These are phyloP conservation scores for Pseudochirops cupreus DNA, from an alignment of 2,797 vertebrate genomes.

Conservation along the genomic window DNA sequence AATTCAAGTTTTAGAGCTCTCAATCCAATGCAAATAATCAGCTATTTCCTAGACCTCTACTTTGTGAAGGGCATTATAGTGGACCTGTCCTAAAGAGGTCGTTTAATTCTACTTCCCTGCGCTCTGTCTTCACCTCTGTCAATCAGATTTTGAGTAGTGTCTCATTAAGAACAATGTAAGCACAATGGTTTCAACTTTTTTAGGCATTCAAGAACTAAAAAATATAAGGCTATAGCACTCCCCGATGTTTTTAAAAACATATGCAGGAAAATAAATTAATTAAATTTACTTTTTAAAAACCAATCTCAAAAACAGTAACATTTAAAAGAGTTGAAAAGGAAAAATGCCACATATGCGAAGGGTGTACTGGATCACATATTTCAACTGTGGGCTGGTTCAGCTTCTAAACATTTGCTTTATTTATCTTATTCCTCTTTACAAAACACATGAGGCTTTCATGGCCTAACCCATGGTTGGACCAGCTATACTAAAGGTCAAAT, in stretches of 20 bases:
- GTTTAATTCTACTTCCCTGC: not conserved
- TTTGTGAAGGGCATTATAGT: not conserved
- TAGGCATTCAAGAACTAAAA: not conserved
- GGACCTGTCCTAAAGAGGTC: not conserved
- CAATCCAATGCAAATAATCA: not conserved
- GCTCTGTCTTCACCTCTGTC: not conserved
- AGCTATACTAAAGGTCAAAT: not conserved
- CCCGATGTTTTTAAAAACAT: not conserved
- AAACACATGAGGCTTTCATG: not conserved
- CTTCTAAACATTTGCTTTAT: slow-evolving; percentile 37
- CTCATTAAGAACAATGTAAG: not conserved
- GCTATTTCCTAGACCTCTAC: not conserved
- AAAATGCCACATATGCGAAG: slow-evolving; percentile 5
- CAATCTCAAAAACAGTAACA: not conserved
- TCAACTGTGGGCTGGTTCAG: slow-evolving; percentile 30
- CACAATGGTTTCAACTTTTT: not conserved
- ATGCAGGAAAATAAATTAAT: not conserved
- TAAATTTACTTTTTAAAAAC: not conserved
- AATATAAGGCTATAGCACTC: not conserved
- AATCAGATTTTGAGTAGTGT: not conserved
- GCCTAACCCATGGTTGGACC: not conserved
- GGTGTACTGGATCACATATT: slow-evolving; percentile 26
- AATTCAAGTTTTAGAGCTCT: not conserved
- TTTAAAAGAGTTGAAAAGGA: slow-evolving; percentile 6
- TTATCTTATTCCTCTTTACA: not conserved